Percentiles rank a stretch among this genome's conserved stretches.
Conservation (phyloP, 92 coral and sea anemone species). For the Epizoanthus ramosus region DNA sequence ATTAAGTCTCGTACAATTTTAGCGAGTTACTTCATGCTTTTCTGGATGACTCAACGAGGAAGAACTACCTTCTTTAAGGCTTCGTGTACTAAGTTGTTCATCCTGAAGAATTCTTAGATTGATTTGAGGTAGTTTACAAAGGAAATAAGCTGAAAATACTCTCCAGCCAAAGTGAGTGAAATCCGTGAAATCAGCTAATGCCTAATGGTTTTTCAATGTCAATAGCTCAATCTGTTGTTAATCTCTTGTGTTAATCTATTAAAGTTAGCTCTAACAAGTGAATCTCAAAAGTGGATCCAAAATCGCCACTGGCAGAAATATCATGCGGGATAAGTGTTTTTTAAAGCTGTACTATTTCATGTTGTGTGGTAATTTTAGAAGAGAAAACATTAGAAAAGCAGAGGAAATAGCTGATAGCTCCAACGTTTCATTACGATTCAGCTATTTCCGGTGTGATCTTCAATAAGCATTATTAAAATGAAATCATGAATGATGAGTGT, state of each 20-base stretch:
- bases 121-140: not conserved
- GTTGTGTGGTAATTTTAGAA: not conserved
- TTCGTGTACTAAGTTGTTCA: not conserved
- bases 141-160: not conserved
- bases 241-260: constrained; percentile 28
- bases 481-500: constrained; percentile 63
- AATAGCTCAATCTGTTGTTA: constrained; percentile 32
- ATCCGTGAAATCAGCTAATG: no score
- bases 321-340: not conserved
- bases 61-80: not conserved
- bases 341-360: not conserved
- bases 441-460: constrained; percentile 78
- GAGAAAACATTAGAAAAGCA: not conserved
- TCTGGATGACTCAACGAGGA: not conserved
- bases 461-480: constrained; percentile 65
- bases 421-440: constrained; percentile 52
- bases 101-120: not conserved
- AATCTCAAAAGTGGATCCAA: not conserved
- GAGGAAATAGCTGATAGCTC: not conserved
- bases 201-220: constrained; percentile 29
- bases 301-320: not conserved
- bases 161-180: not conserved
- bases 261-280: not conserved
- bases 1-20: not conserved
- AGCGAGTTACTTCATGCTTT: not conserved